Conservation (phyloP, 2,113 vertebrate genomes). For the Trematocara stigmaticum region DNA sequence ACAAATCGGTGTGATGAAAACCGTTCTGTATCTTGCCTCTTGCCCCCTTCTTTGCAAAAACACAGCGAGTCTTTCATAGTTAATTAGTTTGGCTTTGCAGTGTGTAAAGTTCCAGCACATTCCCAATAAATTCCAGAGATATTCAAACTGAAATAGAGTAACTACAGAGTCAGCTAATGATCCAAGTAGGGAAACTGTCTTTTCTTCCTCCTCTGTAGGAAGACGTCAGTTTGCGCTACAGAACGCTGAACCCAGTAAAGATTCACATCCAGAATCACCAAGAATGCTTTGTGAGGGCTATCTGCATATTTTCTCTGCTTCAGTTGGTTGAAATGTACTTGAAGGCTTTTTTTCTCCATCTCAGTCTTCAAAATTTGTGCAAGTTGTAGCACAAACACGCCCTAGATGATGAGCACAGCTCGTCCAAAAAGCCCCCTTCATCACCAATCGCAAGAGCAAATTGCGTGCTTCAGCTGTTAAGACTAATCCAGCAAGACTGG, state of each 20-base stretch:
- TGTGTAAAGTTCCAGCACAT: not conserved
- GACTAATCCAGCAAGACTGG: slow-evolving; percentile 53
- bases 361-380: slow-evolving; percentile 33
- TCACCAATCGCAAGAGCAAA: slow-evolving; percentile 38
- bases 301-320: slow-evolving; percentile 36
- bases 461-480: slow-evolving; percentile 53
- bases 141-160: not conserved
- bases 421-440: slow-evolving; percentile 44
- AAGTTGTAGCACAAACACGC: slow-evolving; percentile 44
- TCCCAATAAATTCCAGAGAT: not conserved
- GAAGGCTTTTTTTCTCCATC: not conserved
- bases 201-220: not conserved
- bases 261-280: not conserved
- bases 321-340: not conserved
- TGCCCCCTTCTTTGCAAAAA: slow-evolving; percentile 7
- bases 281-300: not conserved
- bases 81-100: slow-evolving; percentile 27
- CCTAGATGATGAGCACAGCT: slow-evolving; percentile 26
- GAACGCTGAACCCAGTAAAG: not conserved
- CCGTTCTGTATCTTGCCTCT: slow-evolving; percentile 13
- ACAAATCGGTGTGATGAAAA: slow-evolving; percentile 49
- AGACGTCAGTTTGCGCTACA: not conserved
- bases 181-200: not conserved
- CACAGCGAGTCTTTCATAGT: not conserved
- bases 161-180: not conserved